Evolutionary conservation across 2,888 invertebrate species (phyloP).

Genomic region (Camptogramma bilineatum): DNA sequence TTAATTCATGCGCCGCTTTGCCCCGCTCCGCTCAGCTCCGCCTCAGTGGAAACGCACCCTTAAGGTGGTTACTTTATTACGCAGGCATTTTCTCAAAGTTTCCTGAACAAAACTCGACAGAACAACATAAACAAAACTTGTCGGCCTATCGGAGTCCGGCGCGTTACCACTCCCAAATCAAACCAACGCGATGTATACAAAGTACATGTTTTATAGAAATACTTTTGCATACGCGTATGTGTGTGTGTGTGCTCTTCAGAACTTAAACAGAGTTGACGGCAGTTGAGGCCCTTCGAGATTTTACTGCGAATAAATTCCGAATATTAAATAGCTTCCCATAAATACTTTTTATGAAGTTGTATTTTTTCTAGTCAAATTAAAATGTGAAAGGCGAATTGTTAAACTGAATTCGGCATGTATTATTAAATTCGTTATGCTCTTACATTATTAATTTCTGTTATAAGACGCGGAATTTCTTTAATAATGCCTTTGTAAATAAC

Average conservation of each 20-base stretch:
- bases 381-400: not conserved
- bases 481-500: not conserved
- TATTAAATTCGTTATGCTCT: not conserved
- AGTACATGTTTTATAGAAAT: not conserved
- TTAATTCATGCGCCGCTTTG: too few relatives aligned
- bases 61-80: too few relatives aligned
- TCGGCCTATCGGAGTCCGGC: not conserved
- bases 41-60: too few relatives aligned
- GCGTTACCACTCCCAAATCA: constrained; percentile 1
- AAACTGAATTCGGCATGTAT: not conserved
- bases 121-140: constrained; percentile 5
- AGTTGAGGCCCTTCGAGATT: constrained; percentile 10
- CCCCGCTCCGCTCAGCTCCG: too few relatives aligned
- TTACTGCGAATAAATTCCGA: constrained; percentile 9
- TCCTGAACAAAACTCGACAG: not conserved
- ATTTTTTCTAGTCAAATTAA: not conserved
- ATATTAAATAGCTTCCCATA: constrained; percentile 6
- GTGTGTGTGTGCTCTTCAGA: not conserved
- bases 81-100: not conserved
- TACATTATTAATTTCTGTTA: not conserved
- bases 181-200: not conserved
- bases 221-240: not conserved
- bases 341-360: not conserved
- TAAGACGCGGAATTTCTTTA: not conserved
- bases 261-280: constrained; percentile 10